Base-by-base conservation (phyloP, 2,888 invertebrate species). In the Lithosia quadra region DNA sequence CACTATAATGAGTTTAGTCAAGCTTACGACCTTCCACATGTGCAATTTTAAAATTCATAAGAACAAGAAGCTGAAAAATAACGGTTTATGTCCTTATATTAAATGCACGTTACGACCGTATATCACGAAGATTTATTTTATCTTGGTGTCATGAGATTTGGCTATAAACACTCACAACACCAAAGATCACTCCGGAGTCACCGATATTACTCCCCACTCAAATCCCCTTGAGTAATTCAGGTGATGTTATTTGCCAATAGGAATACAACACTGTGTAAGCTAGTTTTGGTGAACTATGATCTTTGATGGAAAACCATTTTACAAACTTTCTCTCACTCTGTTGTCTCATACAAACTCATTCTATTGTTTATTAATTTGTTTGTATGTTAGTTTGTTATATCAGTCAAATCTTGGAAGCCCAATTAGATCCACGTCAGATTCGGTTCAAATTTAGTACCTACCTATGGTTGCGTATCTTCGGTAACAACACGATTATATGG, bases 51-150 rank as follows among this genome's bases (percentile, higher is more conserved):
- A 43, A 21, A 43, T 57, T 33, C 53, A 53, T 68, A 36, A 58
- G 58, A 36, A 15, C 13, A 36, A 18, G 10, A 59, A 21, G 34
- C n/a, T 24, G 34, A 53, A 60, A 63, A 43, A 62, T 62, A 43
- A 63, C 56, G 21, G 24, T 22, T 39, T 63, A 63, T 58, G 53
- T 21, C 49, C 58, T 58, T 39, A 58, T 63, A 67, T 57, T 67
- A 67, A 67, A 67, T 49, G 57, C 9, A 58, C 61, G 49, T 63
- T 63, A 68, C 36, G 63, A 56, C 36, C 58, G 49, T 68, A 53
- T 59, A 24, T 63, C 22, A 53, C 9, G 63, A 58, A 63, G 28
- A 59, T 63, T 63, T 68, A 68, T 67, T 49, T 34, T 43, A 49
- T 13, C 49, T 33, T 21, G 34, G 49, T 43, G 61, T 56, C 9